phyloP scores from a whole-genome alignment of 1,140 invertebrate species.

The Drosophila nigromelanica region DNA sequence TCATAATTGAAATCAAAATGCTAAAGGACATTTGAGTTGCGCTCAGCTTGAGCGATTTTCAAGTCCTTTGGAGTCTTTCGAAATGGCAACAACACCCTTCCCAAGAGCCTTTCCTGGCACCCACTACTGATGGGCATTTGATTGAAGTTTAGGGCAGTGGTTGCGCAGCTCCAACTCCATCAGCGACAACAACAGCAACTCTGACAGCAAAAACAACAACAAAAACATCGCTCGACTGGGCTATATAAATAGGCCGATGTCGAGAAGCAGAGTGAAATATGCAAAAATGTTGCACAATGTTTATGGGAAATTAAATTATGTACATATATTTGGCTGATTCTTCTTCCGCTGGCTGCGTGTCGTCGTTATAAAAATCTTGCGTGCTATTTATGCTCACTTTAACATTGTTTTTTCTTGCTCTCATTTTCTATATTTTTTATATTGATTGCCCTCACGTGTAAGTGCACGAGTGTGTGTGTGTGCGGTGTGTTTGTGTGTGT shows the following conservation, averaged over 20 bases:
- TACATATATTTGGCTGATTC: conserved; percentile 36
- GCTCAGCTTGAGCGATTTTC: neutral
- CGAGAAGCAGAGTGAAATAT: conserved; percentile 24
- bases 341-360: conserved; percentile 1
- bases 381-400: conserved; percentile 32
- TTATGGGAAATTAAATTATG: conserved; percentile 47
- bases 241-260: conserved; percentile 49
- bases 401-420: conserved; percentile 6
- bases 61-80: neutral
- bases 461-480: neutral
- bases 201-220: neutral
- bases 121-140: conserved; percentile 11
- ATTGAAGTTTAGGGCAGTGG: conserved; percentile 22
- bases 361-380: conserved; percentile 19
- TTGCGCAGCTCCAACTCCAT: neutral
- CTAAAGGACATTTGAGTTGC: neutral
- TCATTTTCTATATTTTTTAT: neutral
- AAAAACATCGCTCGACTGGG: conserved; percentile 19
- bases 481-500: conserved; percentile 17
- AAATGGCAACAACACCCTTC: neutral
- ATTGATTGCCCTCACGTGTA: conserved; percentile 39
- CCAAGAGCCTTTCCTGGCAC: neutral
- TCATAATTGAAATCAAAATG: conserved; percentile 25
- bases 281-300: conserved; percentile 48
- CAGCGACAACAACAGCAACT: neutral